Evolutionary conservation across 2,888 invertebrate species (phyloP).

Genomic region (Maniola hyperantus): DNA sequence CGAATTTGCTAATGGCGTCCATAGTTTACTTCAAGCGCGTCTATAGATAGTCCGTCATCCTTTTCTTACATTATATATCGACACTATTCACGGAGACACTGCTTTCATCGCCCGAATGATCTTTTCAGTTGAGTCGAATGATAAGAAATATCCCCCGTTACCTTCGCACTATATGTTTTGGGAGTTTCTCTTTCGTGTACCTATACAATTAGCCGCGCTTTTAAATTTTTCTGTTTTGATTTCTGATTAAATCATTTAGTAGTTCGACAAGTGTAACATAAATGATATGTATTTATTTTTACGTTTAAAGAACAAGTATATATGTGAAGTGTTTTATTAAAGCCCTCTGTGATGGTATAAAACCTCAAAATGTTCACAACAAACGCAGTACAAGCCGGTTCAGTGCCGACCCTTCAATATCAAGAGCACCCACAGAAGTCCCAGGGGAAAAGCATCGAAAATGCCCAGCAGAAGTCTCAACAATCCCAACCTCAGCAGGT

Average conservation of each 20-base stretch:
- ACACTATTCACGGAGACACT: constrained; percentile 74
- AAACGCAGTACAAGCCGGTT: constrained; percentile 83
- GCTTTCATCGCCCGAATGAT: constrained; percentile 75
- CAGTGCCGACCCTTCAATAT: constrained; percentile 85
- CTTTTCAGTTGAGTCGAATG: constrained; percentile 78
- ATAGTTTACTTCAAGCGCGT: constrained; percentile 71
- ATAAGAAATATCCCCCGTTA: constrained; percentile 79
- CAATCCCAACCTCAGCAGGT: constrained; percentile 66
- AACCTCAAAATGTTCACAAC: constrained; percentile 81
- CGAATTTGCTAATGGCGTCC: constrained; percentile 74
- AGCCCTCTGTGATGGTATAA: constrained; percentile 28
- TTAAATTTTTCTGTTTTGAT: constrained; percentile 47
- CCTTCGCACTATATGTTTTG: constrained; percentile 78
- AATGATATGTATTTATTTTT: constrained; percentile 22
- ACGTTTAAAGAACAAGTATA: constrained; percentile 30
- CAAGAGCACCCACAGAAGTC: constrained; percentile 85
- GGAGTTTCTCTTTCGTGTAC: constrained; percentile 70
- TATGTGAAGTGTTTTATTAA: constrained; percentile 22
- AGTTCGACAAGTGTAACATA: constrained; percentile 16
- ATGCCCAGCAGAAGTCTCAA: constrained; percentile 84
- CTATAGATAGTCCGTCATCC: constrained; percentile 79
- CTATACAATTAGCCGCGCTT: constrained; percentile 73
- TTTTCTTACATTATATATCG: constrained; percentile 81
- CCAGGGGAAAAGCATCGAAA: constrained; percentile 84
- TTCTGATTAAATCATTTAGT: constrained; percentile 28